Evolutionary conservation across 2,113 vertebrate species (phyloP).

Genomic region (Xiphias gladius): DNA sequence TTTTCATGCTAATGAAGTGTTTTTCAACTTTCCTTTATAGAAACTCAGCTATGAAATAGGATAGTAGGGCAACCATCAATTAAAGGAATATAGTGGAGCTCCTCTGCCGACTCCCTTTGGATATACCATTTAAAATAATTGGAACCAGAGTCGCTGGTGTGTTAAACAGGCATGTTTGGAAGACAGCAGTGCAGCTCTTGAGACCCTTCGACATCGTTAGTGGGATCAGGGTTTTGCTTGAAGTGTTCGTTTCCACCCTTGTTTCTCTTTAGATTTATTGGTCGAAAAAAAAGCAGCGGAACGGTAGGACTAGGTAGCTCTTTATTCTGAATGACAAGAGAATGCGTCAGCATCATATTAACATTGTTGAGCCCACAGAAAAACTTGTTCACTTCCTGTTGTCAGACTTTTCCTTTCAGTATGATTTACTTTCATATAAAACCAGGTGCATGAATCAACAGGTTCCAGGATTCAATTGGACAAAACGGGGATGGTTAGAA

Average conservation of each 20-base stretch:
- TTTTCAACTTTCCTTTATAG: constrained; percentile 68
- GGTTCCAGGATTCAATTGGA: background rate
- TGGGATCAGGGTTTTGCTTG: constrained; percentile 45
- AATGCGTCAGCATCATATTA: constrained; percentile 12
- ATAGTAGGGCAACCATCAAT: constrained; percentile 75
- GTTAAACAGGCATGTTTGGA: constrained; percentile 70
- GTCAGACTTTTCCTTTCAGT: background rate
- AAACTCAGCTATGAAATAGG: constrained; percentile 68
- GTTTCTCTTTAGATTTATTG: constrained; percentile 43
- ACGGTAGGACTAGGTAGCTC: constrained; percentile 17
- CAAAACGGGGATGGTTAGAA: background rate
- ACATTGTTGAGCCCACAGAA: constrained; percentile 7
- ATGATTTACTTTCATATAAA: constrained; percentile 26
- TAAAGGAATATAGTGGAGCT: constrained; percentile 66
- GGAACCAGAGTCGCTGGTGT: constrained; percentile 70
- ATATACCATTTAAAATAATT: constrained; percentile 76
- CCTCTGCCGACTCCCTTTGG: constrained; percentile 58
- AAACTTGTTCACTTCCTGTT: constrained; percentile 31
- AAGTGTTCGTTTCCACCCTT: constrained; percentile 35
- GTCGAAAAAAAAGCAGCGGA: constrained; percentile 48
- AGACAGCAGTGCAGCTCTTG: constrained; percentile 55
- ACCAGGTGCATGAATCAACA: constrained; percentile 19
- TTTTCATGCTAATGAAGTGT: constrained; percentile 73
- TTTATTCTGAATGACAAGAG: constrained; percentile 39
- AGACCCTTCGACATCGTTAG: constrained; percentile 57